Evolutionary conservation across 2,113 vertebrate species (phyloP).

Genomic region (Microtus oregoni): DNA sequence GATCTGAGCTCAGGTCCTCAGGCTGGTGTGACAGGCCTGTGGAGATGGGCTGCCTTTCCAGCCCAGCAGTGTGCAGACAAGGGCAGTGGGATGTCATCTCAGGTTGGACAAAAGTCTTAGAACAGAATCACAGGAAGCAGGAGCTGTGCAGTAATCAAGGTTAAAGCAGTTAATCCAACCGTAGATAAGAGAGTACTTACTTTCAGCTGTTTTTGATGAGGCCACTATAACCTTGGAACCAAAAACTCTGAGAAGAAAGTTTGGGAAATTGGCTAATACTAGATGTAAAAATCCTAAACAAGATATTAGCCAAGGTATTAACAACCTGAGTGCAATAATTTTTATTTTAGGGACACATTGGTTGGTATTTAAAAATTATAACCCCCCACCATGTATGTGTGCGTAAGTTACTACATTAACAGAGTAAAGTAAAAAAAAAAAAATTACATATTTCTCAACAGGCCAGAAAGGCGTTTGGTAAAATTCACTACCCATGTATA

Average conservation of each 20-base stretch:
- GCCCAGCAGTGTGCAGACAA: not conserved
- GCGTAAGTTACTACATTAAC: not conserved
- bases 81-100: not conserved
- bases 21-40: not conserved
- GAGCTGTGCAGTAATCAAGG: not conserved
- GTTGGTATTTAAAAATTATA: not conserved
- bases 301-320: not conserved
- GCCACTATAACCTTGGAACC: not conserved
- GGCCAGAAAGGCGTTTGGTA: not conserved
- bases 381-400: not conserved
- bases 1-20: not conserved
- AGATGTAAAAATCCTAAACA: not conserved
- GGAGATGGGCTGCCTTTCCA: not conserved
- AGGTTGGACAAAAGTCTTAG: not conserved
- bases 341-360: not conserved
- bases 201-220: not conserved
- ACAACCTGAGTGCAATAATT: not conserved
- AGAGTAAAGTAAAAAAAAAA: not conserved
- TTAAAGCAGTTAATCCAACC: not conserved
- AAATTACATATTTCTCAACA: not conserved
- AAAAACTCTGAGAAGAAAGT: not conserved
- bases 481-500: not conserved
- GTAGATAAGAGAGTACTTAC: not conserved
- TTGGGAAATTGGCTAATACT: not conserved
- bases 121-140: not conserved